Conservation (phyloP, 2,113 vertebrate species). For the Neolamprologus toae region DNA sequence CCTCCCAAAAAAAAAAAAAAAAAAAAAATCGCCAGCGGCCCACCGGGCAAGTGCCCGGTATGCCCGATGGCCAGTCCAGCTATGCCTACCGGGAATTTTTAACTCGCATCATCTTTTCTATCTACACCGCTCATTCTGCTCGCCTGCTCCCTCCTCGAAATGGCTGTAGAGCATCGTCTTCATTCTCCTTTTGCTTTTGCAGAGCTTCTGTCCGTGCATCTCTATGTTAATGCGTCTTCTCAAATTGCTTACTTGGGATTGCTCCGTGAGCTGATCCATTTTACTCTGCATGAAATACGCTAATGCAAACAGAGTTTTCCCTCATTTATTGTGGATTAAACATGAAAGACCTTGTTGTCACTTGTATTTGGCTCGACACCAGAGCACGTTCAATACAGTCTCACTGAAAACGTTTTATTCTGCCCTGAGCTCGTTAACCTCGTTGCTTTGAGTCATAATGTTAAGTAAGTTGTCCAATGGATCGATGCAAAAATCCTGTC, state of each 20-base stretch:
- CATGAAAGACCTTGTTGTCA: background rate
- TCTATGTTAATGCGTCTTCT: background rate
- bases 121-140: background rate
- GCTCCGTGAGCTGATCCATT: background rate
- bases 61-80: no score
- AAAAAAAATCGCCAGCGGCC: no score
- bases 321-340: background rate
- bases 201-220: background rate
- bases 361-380: fast-evolving
- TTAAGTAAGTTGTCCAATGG: background rate
- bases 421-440: background rate
- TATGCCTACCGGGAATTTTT: background rate
- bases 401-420: background rate
- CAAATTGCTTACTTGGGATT: background rate
- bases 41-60: no score
- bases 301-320: background rate
- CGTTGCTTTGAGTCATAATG: background rate
- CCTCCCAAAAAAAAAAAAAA: no score
- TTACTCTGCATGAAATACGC: background rate
- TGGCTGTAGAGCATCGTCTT: background rate
- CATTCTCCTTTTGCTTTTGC: background rate
- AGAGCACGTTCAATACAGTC: background rate
- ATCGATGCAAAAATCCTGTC: background rate
- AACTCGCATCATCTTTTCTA: background rate
- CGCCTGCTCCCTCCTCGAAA: background rate